These are phyloP conservation scores for Rhynchomys soricoides DNA, from an alignment of 2,113 vertebrate species.

Conservation along the genomic window DNA sequence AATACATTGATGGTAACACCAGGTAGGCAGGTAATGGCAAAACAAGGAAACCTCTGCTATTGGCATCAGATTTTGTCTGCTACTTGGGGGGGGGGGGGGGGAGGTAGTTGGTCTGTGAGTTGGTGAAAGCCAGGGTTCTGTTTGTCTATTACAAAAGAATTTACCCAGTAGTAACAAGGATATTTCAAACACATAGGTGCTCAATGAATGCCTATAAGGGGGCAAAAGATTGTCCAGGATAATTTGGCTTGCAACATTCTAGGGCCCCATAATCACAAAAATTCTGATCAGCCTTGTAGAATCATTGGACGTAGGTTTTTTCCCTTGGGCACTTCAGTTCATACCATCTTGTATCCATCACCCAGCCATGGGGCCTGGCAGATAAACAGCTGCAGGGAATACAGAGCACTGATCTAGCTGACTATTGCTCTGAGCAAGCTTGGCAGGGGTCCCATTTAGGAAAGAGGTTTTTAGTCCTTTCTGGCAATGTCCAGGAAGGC, in stretches of 20 bases:
- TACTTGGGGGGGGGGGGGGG: not conserved
- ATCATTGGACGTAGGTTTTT: not conserved
- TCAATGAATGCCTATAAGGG: not conserved
- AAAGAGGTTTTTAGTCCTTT: constrained; percentile 5
- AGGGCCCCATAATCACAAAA: not conserved
- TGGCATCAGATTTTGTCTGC: not conserved
- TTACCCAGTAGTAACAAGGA: not conserved
- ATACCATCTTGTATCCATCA: not conserved
- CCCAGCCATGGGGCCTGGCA: constrained; percentile 17
- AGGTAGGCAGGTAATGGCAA: not conserved
- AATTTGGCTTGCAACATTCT: not conserved
- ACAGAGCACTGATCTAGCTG: not conserved
- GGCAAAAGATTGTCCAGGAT: not conserved
- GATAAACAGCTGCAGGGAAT: not conserved
- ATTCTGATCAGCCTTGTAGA: not conserved
- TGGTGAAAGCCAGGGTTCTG: not conserved
- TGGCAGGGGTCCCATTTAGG: not conserved
- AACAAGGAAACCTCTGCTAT: not conserved
- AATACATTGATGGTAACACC: not conserved
- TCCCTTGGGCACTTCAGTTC: not conserved
- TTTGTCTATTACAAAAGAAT: not conserved
- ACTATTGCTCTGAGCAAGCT: not conserved
- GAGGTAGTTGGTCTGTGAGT: not conserved
- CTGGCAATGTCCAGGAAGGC: constrained; percentile 11
- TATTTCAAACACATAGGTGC: not conserved